phyloP scores from a whole-genome alignment of 2,797 vertebrate genomes.

The Sebastolobus altivelis region DNA sequence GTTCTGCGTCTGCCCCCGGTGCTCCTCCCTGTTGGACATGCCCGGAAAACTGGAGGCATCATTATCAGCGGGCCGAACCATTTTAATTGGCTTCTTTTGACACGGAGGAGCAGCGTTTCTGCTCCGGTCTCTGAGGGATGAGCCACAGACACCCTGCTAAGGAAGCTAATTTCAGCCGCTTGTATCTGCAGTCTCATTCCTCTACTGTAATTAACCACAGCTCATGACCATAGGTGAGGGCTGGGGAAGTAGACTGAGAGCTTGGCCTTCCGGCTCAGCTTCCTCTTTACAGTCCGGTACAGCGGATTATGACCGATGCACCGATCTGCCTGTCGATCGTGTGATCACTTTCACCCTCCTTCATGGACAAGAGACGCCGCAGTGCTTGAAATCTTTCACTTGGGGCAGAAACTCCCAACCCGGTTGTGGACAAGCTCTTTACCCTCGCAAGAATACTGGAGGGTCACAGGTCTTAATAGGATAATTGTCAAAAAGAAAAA shows the following conservation, averaged over 20 bases:
- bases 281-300: background rate
- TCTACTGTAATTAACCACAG: background rate
- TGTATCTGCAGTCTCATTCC: background rate
- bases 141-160: background rate
- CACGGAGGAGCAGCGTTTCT: background rate
- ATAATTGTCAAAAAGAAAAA: no score
- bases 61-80: background rate
- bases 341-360: background rate
- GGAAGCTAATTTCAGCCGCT: background rate
- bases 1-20: background rate
- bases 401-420: no score
- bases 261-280: background rate
- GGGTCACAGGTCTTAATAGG: no score
- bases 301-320: background rate
- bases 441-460: no score
- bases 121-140: background rate
- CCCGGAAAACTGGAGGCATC: background rate
- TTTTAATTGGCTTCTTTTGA: slow-evolving; percentile 8
- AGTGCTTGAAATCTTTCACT: background rate
- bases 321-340: background rate
- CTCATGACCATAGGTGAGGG: background rate
- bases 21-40: background rate
- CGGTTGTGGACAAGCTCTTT: no score
- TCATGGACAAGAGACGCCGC: background rate
- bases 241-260: background rate